A percentile compares a stretch with the other conserved stretches of the same genome.
phyloP scores from a whole-genome alignment of 2,113 vertebrate species.

The Rhinopomastus cyanomelas region DNA sequence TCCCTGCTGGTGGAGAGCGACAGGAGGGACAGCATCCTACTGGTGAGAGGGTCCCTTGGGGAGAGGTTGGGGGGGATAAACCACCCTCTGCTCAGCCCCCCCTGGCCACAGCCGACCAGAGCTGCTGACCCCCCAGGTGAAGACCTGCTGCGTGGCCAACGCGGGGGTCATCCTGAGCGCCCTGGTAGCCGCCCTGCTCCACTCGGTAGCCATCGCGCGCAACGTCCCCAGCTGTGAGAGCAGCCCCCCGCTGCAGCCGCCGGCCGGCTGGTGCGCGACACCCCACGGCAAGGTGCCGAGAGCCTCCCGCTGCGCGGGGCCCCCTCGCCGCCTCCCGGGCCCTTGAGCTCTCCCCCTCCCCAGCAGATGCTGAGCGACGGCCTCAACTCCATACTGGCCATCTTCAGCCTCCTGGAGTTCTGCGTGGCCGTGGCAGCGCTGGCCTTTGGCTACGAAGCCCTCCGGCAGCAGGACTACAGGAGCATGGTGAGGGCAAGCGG shows the following conservation, averaged over 20 bases:
- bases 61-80: not conserved
- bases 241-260: rapidly evolving
- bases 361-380: not conserved
- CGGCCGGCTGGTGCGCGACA: not conserved
- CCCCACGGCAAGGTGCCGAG: not conserved
- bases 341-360: rapidly evolving
- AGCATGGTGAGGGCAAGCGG: not conserved
- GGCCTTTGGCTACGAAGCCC: not conserved
- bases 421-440: not conserved
- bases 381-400: not conserved
- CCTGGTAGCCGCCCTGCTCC: not conserved
- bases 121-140: not conserved
- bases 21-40: not conserved
- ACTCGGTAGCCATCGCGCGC: not conserved
- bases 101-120: too few relatives aligned
- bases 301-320: too few relatives aligned
- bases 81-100: too few relatives aligned
- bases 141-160: not conserved
- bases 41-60: not conserved
- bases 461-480: not conserved
- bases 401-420: slow-evolving; percentile 32
- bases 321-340: too few relatives aligned
- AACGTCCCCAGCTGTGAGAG: not conserved
- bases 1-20: slow-evolving; percentile 54
- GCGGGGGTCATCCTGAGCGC: not conserved